Percentiles rank a stretch among this genome's conserved stretches.
These are phyloP conservation scores for Dichetophora obliterata DNA, from an alignment of 2,888 invertebrate species.

Conservation along the genomic window DNA sequence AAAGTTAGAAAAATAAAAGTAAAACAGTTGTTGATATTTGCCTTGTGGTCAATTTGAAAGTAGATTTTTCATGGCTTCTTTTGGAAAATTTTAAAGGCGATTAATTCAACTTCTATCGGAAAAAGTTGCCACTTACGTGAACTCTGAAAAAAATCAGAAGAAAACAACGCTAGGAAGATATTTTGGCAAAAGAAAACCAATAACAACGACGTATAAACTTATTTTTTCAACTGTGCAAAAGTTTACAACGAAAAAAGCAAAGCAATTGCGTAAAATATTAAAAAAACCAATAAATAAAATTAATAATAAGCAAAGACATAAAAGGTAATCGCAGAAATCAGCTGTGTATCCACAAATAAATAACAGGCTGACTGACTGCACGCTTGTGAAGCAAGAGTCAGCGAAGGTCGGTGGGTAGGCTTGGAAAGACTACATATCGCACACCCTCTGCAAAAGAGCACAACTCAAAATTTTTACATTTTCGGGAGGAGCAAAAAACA, in stretches of 20 bases:
- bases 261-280: constrained; percentile 37
- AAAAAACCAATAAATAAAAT: constrained; percentile 44
- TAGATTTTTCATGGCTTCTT: no score
- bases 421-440: no score
- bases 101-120: no score
- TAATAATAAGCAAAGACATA: constrained; percentile 54
- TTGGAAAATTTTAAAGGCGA: no score
- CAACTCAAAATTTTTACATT: no score
- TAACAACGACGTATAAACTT: constrained; percentile 42
- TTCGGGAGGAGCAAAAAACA: no score
- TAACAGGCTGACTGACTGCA: constrained; percentile 21
- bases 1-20: constrained; percentile 45
- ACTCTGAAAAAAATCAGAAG: constrained; percentile 16
- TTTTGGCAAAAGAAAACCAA: constrained; percentile 33
- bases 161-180: background rate
- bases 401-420: background rate
- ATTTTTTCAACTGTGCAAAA: constrained; percentile 36
- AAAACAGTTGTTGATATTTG: constrained; percentile 39
- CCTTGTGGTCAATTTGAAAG: no score
- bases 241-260: constrained; percentile 37
- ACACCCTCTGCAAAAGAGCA: no score
- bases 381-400: no score
- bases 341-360: constrained; percentile 65
- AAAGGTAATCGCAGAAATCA: constrained; percentile 67
- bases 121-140: no score